Base-by-base conservation (phyloP, 2,888 invertebrate species). In the Aromia moschata region DNA sequence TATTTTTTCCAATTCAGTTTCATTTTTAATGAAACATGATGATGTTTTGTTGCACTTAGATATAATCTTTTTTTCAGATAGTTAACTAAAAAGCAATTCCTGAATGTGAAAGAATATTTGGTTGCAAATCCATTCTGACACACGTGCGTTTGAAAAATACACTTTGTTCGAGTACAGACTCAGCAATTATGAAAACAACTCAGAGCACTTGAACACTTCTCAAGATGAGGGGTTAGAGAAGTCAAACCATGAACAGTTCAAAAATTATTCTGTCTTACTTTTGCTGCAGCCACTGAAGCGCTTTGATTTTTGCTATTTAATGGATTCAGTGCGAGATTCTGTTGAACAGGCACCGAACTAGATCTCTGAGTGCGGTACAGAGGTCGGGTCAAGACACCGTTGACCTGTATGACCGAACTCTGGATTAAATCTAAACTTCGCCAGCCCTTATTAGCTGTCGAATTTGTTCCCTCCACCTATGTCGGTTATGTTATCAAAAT, bases 301-400 rank as follows among this genome's bases (percentile, higher is more conserved):
- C 75, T 76, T 67, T 74, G 74, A 67, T 70, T 70, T 69, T 73
- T 75, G 67, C 71, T 71, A 67, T 71, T 68, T 67, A 71, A 62
- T 58, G 69, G 63, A 60, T 70, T 70, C 59, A 69, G 65, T 58
- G 69, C 67, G 62, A 69, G 67, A 57, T 72, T 78, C 75, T 78
- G 77, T 70, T 77, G 79, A 64, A 79, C 79, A 45, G 88, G 87
- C 81, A 88, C 85, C 43, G 87, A 87, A 73, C 85, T 86, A 77
- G 87, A 87, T 62, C 87, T 83, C 77, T 86, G 86, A 46, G 86
- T 85, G 75, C 86, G 85, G 79, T 84, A 86, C 70, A 83, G 80
- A 68, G 85, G 83, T 71, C 84, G 79, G 70, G 80, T 78, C 64
- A 83, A 77, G 69, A 68, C 73, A 56, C 74, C 74, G 70, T 72